Evolutionary conservation across 2,113 vertebrate genomes (phyloP).

Genomic region (Arizona elegans): DNA sequence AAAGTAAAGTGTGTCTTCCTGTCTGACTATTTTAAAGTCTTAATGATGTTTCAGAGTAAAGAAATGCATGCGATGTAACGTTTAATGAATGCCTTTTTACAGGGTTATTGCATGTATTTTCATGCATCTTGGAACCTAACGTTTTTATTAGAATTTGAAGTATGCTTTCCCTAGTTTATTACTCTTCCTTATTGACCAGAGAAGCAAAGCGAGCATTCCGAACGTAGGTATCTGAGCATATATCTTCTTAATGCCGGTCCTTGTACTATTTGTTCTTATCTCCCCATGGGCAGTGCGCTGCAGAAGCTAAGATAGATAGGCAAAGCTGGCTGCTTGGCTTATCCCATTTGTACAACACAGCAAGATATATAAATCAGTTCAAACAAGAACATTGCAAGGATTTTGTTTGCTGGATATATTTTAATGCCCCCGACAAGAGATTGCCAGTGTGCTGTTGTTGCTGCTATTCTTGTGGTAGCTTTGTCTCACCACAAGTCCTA

Average conservation of each 20-base stretch:
- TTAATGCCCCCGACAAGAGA: background rate
- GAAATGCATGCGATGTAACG: background rate
- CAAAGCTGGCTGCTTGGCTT: background rate
- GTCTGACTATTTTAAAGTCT: background rate
- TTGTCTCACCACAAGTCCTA: background rate
- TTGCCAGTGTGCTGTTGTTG: background rate
- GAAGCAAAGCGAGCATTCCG: background rate
- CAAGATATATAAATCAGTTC: background rate
- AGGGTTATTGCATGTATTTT: background rate
- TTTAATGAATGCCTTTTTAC: background rate
- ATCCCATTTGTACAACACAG: background rate
- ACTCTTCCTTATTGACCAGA: background rate
- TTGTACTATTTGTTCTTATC: background rate
- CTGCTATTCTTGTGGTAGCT: background rate
- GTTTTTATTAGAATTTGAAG: background rate
- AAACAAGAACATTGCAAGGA: background rate
- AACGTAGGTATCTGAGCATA: background rate
- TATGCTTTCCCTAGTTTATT: background rate
- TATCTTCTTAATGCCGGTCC: background rate
- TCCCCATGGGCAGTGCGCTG: background rate
- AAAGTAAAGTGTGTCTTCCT: background rate
- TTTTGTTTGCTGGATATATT: background rate
- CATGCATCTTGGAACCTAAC: background rate
- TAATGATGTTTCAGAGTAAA: background rate
- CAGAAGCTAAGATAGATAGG: background rate